Evolutionary conservation across 2,797 vertebrate genomes (phyloP).

Genomic region (Syndactyla subalaris): DNA sequence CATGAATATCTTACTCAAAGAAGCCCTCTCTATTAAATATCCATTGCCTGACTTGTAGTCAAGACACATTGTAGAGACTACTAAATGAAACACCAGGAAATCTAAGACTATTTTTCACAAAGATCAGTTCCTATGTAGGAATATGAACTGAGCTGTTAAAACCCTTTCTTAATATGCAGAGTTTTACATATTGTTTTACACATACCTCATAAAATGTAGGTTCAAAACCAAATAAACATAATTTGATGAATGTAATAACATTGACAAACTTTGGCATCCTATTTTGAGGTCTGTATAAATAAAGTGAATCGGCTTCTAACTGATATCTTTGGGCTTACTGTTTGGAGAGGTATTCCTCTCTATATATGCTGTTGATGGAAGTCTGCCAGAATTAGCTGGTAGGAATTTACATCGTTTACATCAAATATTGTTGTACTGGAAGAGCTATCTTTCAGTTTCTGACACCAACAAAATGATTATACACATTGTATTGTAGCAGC

Average conservation of each 20-base stretch:
- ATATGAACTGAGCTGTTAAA: background rate
- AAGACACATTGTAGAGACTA: background rate
- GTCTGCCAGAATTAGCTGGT: background rate
- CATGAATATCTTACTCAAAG: background rate
- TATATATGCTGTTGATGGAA: background rate
- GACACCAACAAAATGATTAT: background rate
- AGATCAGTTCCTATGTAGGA: background rate
- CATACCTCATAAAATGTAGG: background rate
- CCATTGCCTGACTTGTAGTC: background rate
- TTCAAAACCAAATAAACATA: background rate
- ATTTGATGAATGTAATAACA: background rate
- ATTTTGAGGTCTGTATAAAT: background rate
- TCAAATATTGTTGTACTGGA: background rate
- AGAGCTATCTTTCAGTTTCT: background rate
- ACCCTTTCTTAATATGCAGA: background rate
- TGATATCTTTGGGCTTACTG: background rate
- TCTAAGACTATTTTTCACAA: background rate
- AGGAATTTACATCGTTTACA: background rate
- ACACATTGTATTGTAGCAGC: accelerated
- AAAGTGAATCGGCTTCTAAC: background rate
- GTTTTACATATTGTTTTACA: background rate
- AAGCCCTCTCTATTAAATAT: background rate
- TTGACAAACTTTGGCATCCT: background rate
- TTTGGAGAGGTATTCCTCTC: background rate
- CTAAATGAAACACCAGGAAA: background rate